Evolutionary conservation across 2,113 vertebrate species (phyloP).

Genomic region (Pteropus alecto): DNA sequence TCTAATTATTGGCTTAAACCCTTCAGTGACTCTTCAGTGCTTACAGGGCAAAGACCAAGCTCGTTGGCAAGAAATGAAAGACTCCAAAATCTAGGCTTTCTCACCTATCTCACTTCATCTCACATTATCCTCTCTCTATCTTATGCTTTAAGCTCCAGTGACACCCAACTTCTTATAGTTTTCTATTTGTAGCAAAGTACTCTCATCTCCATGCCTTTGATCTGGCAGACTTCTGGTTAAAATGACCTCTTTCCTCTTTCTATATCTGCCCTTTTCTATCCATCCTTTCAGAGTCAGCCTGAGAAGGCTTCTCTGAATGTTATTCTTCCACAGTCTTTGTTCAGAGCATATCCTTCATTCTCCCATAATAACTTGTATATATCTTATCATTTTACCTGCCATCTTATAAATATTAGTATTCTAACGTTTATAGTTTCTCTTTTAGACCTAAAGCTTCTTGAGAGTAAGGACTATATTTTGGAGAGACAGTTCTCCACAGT

Average conservation of each 20-base stretch:
- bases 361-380: neutral
- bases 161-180: too few relatives aligned
- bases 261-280: neutral
- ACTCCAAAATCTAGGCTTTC: neutral
- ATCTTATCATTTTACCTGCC: neutral
- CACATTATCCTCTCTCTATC: neutral
- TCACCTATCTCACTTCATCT: too few relatives aligned
- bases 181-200: too few relatives aligned
- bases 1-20: neutral
- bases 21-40: neutral
- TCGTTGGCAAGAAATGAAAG: neutral
- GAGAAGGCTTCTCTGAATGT: neutral
- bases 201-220: neutral
- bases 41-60: neutral
- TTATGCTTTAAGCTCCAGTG: neutral
- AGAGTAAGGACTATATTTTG: neutral
- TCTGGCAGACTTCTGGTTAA: neutral
- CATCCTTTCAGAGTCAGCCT: neutral
- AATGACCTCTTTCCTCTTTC: neutral
- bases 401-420: neutral
- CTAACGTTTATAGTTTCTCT: neutral
- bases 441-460: neutral
- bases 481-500: neutral
- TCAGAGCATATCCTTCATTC: neutral
- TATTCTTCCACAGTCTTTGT: neutral